A percentile compares a stretch with the other conserved stretches of the same genome.
Evolutionary conservation across 2,888 invertebrate genomes (phyloP).

Genomic region (Eupithecia exiguata): DNA sequence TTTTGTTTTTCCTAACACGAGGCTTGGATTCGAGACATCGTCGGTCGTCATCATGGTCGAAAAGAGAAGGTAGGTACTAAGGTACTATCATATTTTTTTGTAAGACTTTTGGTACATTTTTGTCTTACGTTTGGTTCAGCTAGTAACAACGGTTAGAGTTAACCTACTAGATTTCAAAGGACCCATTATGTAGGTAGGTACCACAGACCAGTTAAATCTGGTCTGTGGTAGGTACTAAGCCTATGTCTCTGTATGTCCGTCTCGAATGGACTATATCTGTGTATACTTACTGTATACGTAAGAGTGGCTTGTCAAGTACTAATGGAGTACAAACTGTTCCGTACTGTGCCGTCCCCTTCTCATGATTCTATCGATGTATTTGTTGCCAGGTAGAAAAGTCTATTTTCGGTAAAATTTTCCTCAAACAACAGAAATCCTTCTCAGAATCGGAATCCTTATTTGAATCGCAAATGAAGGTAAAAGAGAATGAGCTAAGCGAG

Average conservation of each 20-base stretch:
- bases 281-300: too few species aligned
- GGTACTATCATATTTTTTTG: neutral
- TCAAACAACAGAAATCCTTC: slow-evolving; percentile 6
- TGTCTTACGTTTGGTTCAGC: neutral
- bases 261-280: too few species aligned
- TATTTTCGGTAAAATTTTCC: slow-evolving; percentile 16
- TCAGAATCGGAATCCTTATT: slow-evolving; percentile 1
- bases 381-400: neutral
- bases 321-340: neutral
- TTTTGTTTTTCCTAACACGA: too few species aligned
- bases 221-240: too few species aligned
- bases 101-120: neutral
- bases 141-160: neutral
- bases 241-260: too few species aligned
- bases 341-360: neutral
- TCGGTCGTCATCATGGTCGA: too few species aligned
- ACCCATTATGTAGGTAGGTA: neutral
- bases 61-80: too few species aligned
- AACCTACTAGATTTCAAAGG: neutral
- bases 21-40: too few species aligned
- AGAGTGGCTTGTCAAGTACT: too few species aligned
- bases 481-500: slow-evolving; percentile 21
- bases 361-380: neutral
- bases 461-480: slow-evolving; percentile 23
- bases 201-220: too few species aligned